phyloP scores from a whole-genome alignment of 2,888 invertebrate species.

The Xanthia icteritia region DNA sequence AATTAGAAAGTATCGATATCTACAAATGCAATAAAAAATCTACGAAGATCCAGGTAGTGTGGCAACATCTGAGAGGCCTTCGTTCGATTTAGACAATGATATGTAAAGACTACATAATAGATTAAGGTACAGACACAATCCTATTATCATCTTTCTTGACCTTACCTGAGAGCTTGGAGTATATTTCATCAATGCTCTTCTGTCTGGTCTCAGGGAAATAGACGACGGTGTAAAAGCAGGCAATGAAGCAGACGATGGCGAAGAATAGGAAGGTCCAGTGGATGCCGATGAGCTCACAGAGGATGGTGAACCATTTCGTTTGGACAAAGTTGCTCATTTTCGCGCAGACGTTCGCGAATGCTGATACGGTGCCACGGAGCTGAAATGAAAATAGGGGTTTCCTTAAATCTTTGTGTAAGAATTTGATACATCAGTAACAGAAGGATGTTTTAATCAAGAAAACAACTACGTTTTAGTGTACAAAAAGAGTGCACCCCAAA shows the following conservation, averaged over 20 bases:
- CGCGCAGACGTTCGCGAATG: constrained; percentile 85
- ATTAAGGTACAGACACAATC: constrained; percentile 69
- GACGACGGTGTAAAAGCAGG: constrained; percentile 80
- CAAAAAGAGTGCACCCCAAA: too few species aligned
- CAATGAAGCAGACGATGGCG: constrained; percentile 79
- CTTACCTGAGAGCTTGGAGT: constrained; percentile 79
- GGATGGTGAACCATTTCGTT: constrained; percentile 85
- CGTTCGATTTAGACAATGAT: constrained; percentile 9
- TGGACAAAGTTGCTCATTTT: constrained; percentile 87
- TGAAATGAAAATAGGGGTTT: constrained; percentile 63
- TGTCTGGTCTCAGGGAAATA: constrained; percentile 85
- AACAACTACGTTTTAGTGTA: not conserved
- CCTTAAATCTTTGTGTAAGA: not conserved
- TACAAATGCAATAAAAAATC: constrained; percentile 18
- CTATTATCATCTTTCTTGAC: constrained; percentile 71
- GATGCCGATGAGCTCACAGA: constrained; percentile 83
- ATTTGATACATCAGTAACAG: not conserved
- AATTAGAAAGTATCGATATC: not conserved
- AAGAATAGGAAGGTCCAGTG: constrained; percentile 87
- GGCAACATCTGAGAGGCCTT: constrained; percentile 23
- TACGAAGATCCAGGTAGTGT: constrained; percentile 6
- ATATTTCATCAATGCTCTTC: constrained; percentile 84
- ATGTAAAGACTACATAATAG: not conserved
- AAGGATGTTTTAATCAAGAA: not conserved
- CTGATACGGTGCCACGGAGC: constrained; percentile 86